Percentiles rank a stretch among this genome's conserved stretches.
Evolutionary conservation across 2,113 vertebrate species (phyloP).

Genomic region (Microcebus ravelobensis): DNA sequence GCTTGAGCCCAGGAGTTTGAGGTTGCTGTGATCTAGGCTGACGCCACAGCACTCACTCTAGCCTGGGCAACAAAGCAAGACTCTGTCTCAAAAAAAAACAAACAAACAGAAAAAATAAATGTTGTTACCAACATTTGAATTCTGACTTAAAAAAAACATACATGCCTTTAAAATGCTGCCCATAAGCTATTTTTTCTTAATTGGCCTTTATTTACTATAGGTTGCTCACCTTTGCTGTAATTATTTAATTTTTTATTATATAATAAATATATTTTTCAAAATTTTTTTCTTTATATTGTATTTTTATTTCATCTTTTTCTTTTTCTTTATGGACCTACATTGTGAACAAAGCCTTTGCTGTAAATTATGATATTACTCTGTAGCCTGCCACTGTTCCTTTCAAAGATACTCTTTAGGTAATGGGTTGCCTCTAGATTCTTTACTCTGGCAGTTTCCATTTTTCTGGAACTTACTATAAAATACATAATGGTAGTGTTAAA

Average conservation of each 20-base stretch:
- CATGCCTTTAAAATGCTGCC: not conserved
- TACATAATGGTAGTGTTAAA: not conserved
- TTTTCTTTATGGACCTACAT: too few relatives aligned
- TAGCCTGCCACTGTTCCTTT: not conserved
- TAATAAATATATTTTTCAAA: too few relatives aligned
- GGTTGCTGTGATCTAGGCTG: too few relatives aligned
- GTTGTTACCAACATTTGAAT: slow-evolving; percentile 16
- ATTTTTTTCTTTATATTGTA: too few relatives aligned
- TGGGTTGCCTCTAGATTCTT: slow-evolving; percentile 2
- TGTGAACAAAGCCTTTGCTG: not conserved
- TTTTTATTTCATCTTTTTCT: too few relatives aligned
- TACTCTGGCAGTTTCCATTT: slow-evolving; percentile 19
- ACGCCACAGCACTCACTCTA: too few relatives aligned
- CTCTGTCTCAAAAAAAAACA: too few relatives aligned
- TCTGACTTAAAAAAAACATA: slow-evolving; percentile 34
- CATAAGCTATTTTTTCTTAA: not conserved
- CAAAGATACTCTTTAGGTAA: not conserved
- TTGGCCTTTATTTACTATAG: not conserved
- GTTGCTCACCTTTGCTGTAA: not conserved
- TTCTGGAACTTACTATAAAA: not conserved
- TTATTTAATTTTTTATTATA: too few relatives aligned
- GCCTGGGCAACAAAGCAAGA: too few relatives aligned
- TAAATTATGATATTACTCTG: not conserved
- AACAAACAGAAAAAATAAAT: not conserved
- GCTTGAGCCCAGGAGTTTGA: too few relatives aligned